Conservation (phyloP, 2,888 invertebrate species). For the Anagyrus pseudococci region DNA sequence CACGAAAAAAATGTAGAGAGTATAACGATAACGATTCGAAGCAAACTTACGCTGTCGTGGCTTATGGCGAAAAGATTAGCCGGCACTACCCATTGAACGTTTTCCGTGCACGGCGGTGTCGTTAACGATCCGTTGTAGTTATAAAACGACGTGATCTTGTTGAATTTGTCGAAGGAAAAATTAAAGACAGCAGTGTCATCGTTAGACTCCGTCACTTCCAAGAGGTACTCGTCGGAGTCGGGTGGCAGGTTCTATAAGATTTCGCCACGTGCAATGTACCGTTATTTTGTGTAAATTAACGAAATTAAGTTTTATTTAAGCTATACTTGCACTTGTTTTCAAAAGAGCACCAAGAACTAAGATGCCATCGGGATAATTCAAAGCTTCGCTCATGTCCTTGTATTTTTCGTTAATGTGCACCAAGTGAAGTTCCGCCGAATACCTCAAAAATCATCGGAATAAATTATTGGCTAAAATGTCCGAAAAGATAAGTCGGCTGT, state of each 20-base stretch:
- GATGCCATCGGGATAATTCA: background rate
- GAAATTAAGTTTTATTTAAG: background rate
- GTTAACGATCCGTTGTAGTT: slow-evolving; percentile 15
- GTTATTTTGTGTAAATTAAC: too few relatives aligned
- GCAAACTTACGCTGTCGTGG: slow-evolving; percentile 9
- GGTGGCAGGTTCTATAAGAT: background rate
- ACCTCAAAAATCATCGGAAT: background rate
- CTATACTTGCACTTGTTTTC: background rate
- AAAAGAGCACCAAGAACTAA: slow-evolving; percentile 1
- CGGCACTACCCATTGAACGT: slow-evolving; percentile 10
- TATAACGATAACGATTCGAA: background rate
- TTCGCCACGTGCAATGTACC: background rate
- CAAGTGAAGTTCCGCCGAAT: slow-evolving; percentile 13
- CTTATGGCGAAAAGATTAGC: background rate
- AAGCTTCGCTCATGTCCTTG: background rate
- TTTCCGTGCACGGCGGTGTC: slow-evolving; percentile 17
- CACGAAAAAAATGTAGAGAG: background rate
- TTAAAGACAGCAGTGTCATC: too few relatives aligned
- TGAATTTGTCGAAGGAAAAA: too few relatives aligned
- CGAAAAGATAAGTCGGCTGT: too few relatives aligned
- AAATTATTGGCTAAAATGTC: too few relatives aligned
- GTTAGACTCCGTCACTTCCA: too few relatives aligned
- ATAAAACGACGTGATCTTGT: background rate
- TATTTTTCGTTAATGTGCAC: slow-evolving; percentile 12
- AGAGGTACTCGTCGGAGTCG: too few relatives aligned